Percentiles rank a stretch among this genome's conserved stretches.
Conservation (phyloP, 23 tunicate genomes). For the Styela clava region DNA sequence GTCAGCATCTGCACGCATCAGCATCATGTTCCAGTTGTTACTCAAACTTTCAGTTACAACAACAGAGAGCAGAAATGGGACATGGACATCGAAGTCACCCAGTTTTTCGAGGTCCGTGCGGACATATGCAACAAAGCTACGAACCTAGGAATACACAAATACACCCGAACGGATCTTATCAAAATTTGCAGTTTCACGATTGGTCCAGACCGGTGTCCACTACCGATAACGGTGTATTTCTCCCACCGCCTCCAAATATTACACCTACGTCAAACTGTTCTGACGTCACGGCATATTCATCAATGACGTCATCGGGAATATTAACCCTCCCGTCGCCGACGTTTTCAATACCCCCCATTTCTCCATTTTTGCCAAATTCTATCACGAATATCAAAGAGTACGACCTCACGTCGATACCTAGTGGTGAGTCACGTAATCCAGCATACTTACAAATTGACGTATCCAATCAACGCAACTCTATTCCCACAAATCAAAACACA, state of each 20-base stretch:
- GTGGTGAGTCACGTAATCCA: background rate
- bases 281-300: background rate
- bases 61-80: background rate
- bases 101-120: slow-evolving; percentile 2
- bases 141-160: background rate
- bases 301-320: background rate
- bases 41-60: slow-evolving; percentile 25
- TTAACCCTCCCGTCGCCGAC: slow-evolving; percentile 3
- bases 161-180: background rate
- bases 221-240: background rate
- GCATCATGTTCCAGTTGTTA: slow-evolving; percentile 58
- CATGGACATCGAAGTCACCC: background rate
- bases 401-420: background rate
- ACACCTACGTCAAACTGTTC: background rate
- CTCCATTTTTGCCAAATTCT: background rate
- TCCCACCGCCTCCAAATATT: background rate
- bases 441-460: background rate
- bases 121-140: background rate
- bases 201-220: background rate
- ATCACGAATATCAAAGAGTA: background rate
- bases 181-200: background rate
- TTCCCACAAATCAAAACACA: background rate
- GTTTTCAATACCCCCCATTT: slow-evolving; percentile 7
- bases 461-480: background rate
- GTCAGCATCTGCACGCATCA: slow-evolving; percentile 82